These are phyloP conservation scores for Pristiophorus japonicus DNA, from an alignment of 2,113 vertebrate species.

Conservation along the genomic window DNA sequence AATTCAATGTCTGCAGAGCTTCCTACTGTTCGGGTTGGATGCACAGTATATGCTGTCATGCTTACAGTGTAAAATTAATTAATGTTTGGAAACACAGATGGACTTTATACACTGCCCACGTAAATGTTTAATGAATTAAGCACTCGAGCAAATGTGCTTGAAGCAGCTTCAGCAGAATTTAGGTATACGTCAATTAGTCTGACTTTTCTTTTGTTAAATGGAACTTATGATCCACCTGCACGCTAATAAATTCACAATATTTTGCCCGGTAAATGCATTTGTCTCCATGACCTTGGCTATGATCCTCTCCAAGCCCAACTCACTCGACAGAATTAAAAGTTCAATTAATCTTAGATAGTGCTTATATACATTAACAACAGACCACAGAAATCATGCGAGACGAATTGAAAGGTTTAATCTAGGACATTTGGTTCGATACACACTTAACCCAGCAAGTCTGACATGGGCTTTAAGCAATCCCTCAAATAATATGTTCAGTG, in stretches of 20 bases:
- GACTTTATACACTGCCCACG: neutral
- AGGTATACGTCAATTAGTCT: neutral
- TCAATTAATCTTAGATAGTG: neutral
- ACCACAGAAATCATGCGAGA: neutral
- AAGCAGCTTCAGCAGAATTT: slow-evolving; percentile 6
- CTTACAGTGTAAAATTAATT: neutral
- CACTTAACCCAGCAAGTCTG: neutral
- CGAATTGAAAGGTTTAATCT: neutral
- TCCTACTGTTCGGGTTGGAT: neutral
- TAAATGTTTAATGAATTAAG: slow-evolving; percentile 23
- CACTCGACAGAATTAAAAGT: neutral
- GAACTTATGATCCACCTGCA: neutral
- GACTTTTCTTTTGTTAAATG: slow-evolving; percentile 24
- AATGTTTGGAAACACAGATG: neutral
- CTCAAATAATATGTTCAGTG: neutral
- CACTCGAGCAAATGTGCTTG: neutral
- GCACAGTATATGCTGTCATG: too few species aligned
- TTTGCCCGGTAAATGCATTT: neutral
- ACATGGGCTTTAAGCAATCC: neutral
- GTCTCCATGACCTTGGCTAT: neutral
- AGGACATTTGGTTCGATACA: neutral
- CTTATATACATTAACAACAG: neutral
- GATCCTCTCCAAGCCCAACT: neutral
- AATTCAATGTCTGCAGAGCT: neutral
- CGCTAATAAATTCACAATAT: neutral